These are phyloP conservation scores for Ophion ventricosus DNA, from an alignment of 2,888 invertebrate genomes.

Conservation along the genomic window DNA sequence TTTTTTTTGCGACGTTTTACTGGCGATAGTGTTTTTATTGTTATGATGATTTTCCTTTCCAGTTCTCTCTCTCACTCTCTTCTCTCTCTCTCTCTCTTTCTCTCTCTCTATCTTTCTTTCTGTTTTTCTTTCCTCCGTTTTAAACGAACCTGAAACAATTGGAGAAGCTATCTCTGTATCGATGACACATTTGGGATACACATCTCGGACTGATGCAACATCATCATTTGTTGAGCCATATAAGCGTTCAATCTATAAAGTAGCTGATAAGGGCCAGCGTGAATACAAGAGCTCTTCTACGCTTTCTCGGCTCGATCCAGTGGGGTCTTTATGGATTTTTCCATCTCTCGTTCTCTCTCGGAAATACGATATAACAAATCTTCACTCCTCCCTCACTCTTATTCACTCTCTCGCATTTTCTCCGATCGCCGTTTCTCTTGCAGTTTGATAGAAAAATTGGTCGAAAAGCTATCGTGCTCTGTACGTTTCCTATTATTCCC, in stretches of 20 bases:
- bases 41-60: slow-evolving; percentile 4
- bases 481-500: slow-evolving; percentile 61
- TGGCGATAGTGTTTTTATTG: background rate
- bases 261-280: slow-evolving; percentile 77
- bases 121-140: slow-evolving; percentile 15
- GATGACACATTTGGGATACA: slow-evolving; percentile 77
- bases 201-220: slow-evolving; percentile 80
- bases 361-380: slow-evolving; percentile 4
- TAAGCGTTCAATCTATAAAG: slow-evolving; percentile 66
- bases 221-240: slow-evolving; percentile 77
- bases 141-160: slow-evolving; percentile 25
- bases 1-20: background rate
- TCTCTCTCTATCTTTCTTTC: background rate
- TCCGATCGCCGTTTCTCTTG: slow-evolving; percentile 8
- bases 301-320: slow-evolving; percentile 52
- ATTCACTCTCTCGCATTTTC: background rate
- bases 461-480: slow-evolving; percentile 28
- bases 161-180: slow-evolving; percentile 53
- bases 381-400: background rate
- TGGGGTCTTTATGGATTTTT: slow-evolving; percentile 66
- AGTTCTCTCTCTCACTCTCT: background rate
- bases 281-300: slow-evolving; percentile 44
- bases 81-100: slow-evolving; percentile 1
- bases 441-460: slow-evolving; percentile 17
- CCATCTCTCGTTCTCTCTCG: slow-evolving; percentile 47